Evolutionary conservation across 1,140 invertebrate species (phyloP).

Genomic region (Zaprionus ghesquierei): DNA sequence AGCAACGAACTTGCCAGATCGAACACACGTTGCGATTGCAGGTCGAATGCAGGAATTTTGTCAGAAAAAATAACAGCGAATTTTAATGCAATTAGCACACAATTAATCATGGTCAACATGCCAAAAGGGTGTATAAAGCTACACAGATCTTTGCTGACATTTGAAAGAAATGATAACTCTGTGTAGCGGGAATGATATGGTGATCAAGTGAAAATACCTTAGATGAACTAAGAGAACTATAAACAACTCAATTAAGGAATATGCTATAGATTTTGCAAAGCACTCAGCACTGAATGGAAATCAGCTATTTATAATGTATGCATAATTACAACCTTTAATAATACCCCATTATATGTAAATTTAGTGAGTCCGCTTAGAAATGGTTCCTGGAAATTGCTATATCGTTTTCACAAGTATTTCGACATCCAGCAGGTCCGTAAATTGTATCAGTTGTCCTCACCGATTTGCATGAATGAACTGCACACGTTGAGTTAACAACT

Average conservation of each 20-base stretch:
- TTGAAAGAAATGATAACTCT: not conserved
- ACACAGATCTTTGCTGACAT: not conserved
- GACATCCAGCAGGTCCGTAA: not conserved
- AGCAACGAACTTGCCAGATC: slow-evolving; percentile 66
- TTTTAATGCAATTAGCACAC: slow-evolving; percentile 68
- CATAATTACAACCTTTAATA: not conserved
- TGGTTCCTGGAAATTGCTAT: not conserved
- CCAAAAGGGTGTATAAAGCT: not conserved
- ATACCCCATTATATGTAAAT: not conserved
- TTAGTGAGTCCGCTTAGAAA: not conserved
- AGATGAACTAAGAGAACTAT: not conserved
- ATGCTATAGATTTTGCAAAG: too few relatives aligned
- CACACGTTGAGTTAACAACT: slow-evolving; percentile 56
- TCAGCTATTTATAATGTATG: not conserved
- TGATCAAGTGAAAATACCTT: too few relatives aligned
- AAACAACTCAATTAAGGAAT: not conserved
- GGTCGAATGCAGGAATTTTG: slow-evolving; percentile 37
- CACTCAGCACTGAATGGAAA: too few relatives aligned
- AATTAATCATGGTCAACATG: slow-evolving; percentile 67
- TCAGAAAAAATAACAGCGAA: slow-evolving; percentile 8
- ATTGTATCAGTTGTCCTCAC: too few relatives aligned
- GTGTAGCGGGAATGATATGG: too few relatives aligned
- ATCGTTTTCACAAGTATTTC: not conserved
- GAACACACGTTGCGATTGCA: slow-evolving; percentile 20
- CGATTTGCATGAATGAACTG: not conserved